Conservation (phyloP, 2,888 invertebrate species). For the Hypselothyrea guttata region DNA sequence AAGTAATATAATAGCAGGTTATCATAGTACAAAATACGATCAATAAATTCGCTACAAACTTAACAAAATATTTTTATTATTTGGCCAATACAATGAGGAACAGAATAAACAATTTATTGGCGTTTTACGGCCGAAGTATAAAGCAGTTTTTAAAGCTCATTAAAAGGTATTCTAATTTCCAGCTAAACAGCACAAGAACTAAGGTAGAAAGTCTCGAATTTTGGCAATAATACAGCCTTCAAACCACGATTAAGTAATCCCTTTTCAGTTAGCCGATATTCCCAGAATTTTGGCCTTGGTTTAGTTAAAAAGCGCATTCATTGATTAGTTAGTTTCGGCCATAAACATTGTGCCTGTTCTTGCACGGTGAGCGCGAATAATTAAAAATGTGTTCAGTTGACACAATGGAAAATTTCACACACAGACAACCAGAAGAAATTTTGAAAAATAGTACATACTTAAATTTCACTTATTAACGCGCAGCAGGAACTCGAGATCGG, state of each 20-base stretch:
- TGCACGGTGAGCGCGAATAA: slow-evolving; percentile 45
- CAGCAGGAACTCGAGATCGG: slow-evolving; percentile 20
- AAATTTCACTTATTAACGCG: slow-evolving; percentile 63
- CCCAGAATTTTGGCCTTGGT: slow-evolving; percentile 17
- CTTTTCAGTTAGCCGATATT: slow-evolving; percentile 6
- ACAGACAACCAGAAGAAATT: slow-evolving; percentile 42
- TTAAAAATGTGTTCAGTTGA: slow-evolving; percentile 62
- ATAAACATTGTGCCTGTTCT: slow-evolving; percentile 16
- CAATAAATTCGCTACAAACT: too few species aligned
- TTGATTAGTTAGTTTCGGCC: slow-evolving; percentile 40
- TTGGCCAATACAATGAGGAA: too few species aligned
- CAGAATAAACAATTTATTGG: too few species aligned
- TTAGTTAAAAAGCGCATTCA: slow-evolving; percentile 56
- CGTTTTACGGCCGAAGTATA: too few species aligned
- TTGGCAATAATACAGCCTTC: neutral
- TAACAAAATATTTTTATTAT: too few species aligned
- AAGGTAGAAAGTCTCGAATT: slow-evolving; percentile 8
- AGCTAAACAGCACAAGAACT: slow-evolving; percentile 11
- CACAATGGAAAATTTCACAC: slow-evolving; percentile 47
- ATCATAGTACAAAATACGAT: too few species aligned
- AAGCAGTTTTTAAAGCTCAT: too few species aligned
- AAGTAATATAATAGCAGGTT: slow-evolving; percentile 38
- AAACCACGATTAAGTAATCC: slow-evolving; percentile 58
- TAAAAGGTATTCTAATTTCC: too few species aligned
- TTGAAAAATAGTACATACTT: slow-evolving; percentile 22